These are phyloP conservation scores for Ianthella basta DNA, from an alignment of 37 sponge, comb jelly and placozoan genomes.

Conservation along the genomic window DNA sequence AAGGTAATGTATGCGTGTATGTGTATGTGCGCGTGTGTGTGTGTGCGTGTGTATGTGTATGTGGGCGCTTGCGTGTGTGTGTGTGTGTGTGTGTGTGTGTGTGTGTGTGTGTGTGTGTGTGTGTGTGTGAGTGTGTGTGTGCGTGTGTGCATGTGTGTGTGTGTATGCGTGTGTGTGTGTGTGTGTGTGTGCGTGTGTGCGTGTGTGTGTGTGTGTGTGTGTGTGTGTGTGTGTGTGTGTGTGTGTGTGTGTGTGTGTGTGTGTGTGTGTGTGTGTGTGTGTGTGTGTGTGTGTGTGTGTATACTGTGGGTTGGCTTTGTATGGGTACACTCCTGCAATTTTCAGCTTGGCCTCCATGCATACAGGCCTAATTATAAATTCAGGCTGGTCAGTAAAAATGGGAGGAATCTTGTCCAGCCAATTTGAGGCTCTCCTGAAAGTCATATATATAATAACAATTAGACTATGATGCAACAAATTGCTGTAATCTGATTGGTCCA, in stretches of 20 bases:
- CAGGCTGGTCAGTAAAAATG: too few species aligned
- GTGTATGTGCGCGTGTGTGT: conserved; percentile 35
- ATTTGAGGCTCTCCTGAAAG: too few species aligned
- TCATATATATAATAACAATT: too few species aligned
- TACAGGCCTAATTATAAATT: too few species aligned
- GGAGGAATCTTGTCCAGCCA: too few species aligned
- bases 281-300: conserved; percentile 17
- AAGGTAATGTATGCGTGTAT: conserved; percentile 19
- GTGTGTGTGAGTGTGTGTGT: conserved; percentile 48
- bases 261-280: not conserved
- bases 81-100: conserved; percentile 33
- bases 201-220: conserved; percentile 19
- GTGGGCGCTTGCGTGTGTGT: not conserved
- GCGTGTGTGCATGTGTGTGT: conserved; percentile 44
- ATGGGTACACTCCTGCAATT: too few species aligned
- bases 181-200: conserved; percentile 29
- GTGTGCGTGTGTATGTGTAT: conserved; percentile 23
- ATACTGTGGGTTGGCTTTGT: conserved; percentile 1
- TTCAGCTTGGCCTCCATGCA: too few species aligned
- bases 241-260: conserved; percentile 23
- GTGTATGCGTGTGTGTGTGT: conserved; percentile 36
- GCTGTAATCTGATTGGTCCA: too few species aligned
- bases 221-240: conserved; percentile 27
- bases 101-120: conserved; percentile 43
- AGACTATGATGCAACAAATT: too few species aligned